A percentile compares a stretch with the other conserved stretches of the same genome.
phyloP scores from a whole-genome alignment of 2,113 vertebrate species.

The Dissostichus mawsoni region DNA sequence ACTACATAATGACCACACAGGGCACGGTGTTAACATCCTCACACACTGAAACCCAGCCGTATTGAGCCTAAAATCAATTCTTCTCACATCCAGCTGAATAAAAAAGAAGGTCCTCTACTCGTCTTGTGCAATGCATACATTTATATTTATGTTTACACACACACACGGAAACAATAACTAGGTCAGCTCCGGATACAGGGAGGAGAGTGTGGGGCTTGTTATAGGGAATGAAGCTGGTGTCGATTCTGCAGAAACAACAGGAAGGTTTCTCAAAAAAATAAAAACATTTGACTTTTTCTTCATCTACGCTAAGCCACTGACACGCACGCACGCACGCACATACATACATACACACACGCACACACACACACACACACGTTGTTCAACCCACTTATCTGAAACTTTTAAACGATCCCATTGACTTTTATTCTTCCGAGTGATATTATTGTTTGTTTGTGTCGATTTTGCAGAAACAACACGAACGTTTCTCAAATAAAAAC shows the following conservation, averaged over 20 bases:
- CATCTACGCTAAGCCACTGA: not conserved
- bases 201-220: not conserved
- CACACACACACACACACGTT: too few relatives aligned
- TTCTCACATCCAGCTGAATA: not conserved
- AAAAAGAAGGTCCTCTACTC: not conserved
- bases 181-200: too few relatives aligned
- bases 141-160: not conserved
- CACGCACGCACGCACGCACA: too few relatives aligned
- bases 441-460: too few relatives aligned
- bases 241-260: not conserved
- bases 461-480: too few relatives aligned
- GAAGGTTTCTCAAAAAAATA: not conserved
- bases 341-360: too few relatives aligned
- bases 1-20: not conserved
- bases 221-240: not conserved
- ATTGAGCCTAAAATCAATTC: slow-evolving; percentile 12
- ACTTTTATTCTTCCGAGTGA: too few relatives aligned
- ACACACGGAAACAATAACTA: not conserved
- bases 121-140: not conserved
- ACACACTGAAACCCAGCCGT: not conserved
- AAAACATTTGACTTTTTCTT: not conserved
- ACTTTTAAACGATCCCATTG: too few relatives aligned
- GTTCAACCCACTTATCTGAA: too few relatives aligned
- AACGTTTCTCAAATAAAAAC: too few relatives aligned
- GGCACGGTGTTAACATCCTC: slow-evolving; percentile 12